Conservation (phyloP, 2,113 vertebrate species). For the Polyodon spathula region DNA sequence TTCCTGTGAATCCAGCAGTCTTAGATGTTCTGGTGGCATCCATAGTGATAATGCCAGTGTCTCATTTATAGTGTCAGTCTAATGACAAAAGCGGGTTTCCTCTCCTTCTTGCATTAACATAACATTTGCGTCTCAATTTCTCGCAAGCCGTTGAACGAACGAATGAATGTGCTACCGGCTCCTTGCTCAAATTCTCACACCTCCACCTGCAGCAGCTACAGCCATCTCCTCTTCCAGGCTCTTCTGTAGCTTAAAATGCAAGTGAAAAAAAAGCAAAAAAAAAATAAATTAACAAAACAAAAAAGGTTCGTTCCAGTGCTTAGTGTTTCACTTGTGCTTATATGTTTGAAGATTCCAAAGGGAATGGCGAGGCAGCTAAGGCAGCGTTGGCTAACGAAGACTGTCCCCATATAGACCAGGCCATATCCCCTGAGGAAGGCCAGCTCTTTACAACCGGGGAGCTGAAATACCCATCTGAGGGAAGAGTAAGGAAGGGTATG, state of each 20-base stretch:
- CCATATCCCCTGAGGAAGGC: constrained; percentile 89
- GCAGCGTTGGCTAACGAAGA: constrained; percentile 97
- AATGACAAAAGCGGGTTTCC: too few relatives aligned
- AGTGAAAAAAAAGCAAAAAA: neutral
- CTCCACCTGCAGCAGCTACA: neutral
- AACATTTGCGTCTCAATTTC: too few relatives aligned
- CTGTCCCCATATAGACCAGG: constrained; percentile 98
- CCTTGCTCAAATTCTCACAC: neutral
- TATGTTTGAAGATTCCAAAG: constrained; percentile 92
- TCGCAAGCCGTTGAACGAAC: constrained; percentile 6
- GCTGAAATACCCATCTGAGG: constrained; percentile 87
- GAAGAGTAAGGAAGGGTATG: constrained; percentile 98
- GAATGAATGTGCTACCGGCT: constrained; percentile 36
- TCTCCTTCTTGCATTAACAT: too few relatives aligned
- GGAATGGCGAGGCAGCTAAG: constrained; percentile 93
- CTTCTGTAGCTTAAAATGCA: neutral
- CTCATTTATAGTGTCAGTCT: too few relatives aligned
- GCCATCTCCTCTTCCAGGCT: neutral
- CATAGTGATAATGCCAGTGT: too few relatives aligned
- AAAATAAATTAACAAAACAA: neutral
- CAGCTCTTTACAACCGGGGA: constrained; percentile 92
- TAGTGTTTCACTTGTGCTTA: constrained; percentile 76
- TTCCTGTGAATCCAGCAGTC: too few relatives aligned
- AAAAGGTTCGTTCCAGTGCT: constrained; percentile 35
- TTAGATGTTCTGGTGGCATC: too few relatives aligned